phyloP scores from a whole-genome alignment of 2,888 invertebrate genomes.

The Lumbricus terrestris region DNA sequence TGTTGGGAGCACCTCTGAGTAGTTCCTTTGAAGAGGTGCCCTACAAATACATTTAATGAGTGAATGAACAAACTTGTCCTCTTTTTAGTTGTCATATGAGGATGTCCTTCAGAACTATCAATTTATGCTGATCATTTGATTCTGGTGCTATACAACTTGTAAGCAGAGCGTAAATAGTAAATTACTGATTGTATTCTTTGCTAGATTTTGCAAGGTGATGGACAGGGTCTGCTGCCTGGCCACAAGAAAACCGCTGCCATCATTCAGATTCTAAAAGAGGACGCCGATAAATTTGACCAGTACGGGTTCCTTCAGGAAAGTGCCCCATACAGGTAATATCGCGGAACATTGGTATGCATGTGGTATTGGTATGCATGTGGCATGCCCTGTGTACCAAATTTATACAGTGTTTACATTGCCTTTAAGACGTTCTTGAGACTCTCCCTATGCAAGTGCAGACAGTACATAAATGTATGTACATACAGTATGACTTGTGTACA shows the following conservation, averaged over 20 bases:
- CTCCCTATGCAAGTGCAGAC: too few relatives aligned
- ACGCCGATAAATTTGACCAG: constrained; percentile 74
- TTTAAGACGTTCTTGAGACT: neutral
- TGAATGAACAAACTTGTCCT: too few relatives aligned
- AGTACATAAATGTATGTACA: too few relatives aligned
- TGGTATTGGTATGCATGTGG: neutral
- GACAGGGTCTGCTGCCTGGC: constrained; percentile 62
- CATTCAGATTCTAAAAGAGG: constrained; percentile 77
- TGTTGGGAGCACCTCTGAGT: neutral
- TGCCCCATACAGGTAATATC: constrained; percentile 63
- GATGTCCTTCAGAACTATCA: too few relatives aligned
- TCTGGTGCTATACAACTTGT: too few relatives aligned
- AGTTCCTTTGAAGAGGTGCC: too few relatives aligned
- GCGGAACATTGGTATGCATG: neutral
- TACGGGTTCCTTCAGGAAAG: constrained; percentile 78
- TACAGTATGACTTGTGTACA: too few relatives aligned
- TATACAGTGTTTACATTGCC: too few relatives aligned
- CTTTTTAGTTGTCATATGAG: too few relatives aligned
- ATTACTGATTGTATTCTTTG: neutral
- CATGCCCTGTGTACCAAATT: too few relatives aligned
- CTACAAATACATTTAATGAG: too few relatives aligned
- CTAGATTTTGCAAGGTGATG: constrained; percentile 77
- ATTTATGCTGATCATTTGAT: too few relatives aligned
- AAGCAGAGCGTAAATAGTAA: neutral
- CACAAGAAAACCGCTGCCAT: constrained; percentile 65